Base-by-base conservation (phyloP, 2,888 invertebrate genomes). In the Drosophila meridionalis region DNA sequence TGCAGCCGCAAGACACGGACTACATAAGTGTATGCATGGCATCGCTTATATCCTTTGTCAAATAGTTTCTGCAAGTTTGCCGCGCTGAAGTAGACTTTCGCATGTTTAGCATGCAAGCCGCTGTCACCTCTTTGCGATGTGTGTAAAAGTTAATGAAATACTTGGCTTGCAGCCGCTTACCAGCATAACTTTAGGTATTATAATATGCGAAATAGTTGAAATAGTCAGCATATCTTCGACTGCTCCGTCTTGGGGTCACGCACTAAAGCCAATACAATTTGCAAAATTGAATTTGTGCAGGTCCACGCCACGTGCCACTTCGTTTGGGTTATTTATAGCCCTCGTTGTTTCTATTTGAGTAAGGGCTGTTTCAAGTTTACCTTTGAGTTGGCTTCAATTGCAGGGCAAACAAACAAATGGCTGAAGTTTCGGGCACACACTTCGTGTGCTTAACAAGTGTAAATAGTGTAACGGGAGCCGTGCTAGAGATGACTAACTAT, bases 1-100 rank as follows among this genome's bases (percentile, higher is more conserved):
- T 82, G 83, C 71, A 57, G 84, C 77, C 89, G 53, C 64, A 77
- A 72, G 83, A 78, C 78, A 87, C 83, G 73, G 75, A 80, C 78
- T 78, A 20, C 20, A 20, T 20, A 76, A 82, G 89, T 76, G 89
- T 73, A 84, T 63, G 66, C 47, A 60, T 38, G 62, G 68, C 68
- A 61, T 28, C 26, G 76, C 67, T 42, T 58, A 55, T 64, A 58
- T 56, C 63, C 72, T 62, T 42, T 67, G 61, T 26, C 26, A 58
- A 59, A 67, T 67, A 67, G 76, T 76, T 70, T 69, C 65, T 63
- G 56, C 47, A 55, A 65, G 57, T 70, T 59, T 68, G 61, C 57
- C 70, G 55, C 72, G 72, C 58, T 69, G 72, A 79, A 74, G 61
- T 42, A 69, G 70, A 83, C 66, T 83, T 88, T 68, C 60, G 72